Evolutionary conservation across 2,797 vertebrate genomes (phyloP).

Genomic region (Eulemur mongoz): DNA sequence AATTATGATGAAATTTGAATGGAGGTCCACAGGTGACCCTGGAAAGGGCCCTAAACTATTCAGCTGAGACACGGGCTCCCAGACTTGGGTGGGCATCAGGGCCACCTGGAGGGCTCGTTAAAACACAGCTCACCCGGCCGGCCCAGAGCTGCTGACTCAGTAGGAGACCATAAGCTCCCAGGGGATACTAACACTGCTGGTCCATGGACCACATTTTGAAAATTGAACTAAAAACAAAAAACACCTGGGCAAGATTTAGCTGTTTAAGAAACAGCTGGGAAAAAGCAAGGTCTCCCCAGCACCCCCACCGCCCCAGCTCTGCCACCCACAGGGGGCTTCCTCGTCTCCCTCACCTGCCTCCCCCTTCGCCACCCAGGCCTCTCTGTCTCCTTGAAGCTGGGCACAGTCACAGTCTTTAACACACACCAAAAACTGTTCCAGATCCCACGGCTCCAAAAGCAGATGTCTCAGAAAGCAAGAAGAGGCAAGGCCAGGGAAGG

Average conservation of each 20-base stretch:
- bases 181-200: not conserved
- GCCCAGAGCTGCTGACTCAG: too few species aligned
- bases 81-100: not conserved
- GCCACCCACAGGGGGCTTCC: not conserved
- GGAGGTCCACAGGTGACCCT: not conserved
- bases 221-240: not conserved
- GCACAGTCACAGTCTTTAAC: not conserved
- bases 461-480: not conserved
- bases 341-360: not conserved
- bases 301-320: not conserved
- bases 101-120: not conserved
- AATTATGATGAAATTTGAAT: not conserved
- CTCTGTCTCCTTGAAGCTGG: not conserved
- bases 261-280: not conserved
- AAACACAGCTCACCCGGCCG: fast-evolving
- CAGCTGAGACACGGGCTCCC: not conserved
- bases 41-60: not conserved
- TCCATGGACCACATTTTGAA: not conserved
- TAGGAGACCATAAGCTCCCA: not conserved
- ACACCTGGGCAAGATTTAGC: not conserved
- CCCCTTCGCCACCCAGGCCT: not conserved
- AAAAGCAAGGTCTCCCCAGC: too few species aligned
- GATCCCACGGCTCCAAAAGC: not conserved
- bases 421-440: not conserved
- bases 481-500: not conserved